Conservation (phyloP, 1,140 invertebrate genomes). For the Aphidius gifuensis region DNA sequence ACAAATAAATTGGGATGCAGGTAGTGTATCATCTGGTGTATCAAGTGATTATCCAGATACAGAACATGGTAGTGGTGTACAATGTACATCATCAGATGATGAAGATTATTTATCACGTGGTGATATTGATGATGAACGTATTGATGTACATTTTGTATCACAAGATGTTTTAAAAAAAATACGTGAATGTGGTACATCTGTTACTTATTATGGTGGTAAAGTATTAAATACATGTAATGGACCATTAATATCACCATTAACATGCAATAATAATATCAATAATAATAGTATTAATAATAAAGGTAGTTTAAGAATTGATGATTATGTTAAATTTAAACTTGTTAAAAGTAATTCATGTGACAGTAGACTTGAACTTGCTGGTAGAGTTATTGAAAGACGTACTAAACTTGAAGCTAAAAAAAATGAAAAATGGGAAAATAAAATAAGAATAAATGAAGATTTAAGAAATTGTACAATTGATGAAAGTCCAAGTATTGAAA, state of each 20-base stretch:
- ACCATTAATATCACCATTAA: slow-evolving; percentile 62
- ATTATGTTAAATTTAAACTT: slow-evolving; percentile 68
- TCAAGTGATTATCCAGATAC: slow-evolving; percentile 57
- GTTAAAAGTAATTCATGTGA: slow-evolving; percentile 83
- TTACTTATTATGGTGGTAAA: slow-evolving; percentile 83
- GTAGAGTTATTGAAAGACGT: slow-evolving; percentile 50
- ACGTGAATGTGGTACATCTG: slow-evolving; percentile 76
- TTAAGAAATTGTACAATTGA: slow-evolving; percentile 42
- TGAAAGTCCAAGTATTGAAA: slow-evolving; percentile 48
- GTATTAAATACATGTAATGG: slow-evolving; percentile 68
- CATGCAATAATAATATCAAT: slow-evolving; percentile 62
- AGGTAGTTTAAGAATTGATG: slow-evolving; percentile 37
- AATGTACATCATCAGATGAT: slow-evolving; percentile 49
- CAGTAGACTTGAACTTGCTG: slow-evolving; percentile 74
- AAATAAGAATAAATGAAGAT: slow-evolving; percentile 26
- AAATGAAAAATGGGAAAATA: background rate
- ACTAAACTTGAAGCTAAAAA: slow-evolving; percentile 27
- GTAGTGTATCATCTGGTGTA: slow-evolving; percentile 56
- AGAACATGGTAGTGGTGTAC: slow-evolving; percentile 48
- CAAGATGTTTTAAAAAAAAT: slow-evolving; percentile 83
- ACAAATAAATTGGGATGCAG: slow-evolving; percentile 50
- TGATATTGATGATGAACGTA: slow-evolving; percentile 33
- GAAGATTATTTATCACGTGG: slow-evolving; percentile 40
- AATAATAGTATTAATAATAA: slow-evolving; percentile 62
- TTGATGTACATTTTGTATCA: slow-evolving; percentile 63